phyloP scores from a whole-genome alignment of 2,113 vertebrate species.

The Gulo gulo region DNA sequence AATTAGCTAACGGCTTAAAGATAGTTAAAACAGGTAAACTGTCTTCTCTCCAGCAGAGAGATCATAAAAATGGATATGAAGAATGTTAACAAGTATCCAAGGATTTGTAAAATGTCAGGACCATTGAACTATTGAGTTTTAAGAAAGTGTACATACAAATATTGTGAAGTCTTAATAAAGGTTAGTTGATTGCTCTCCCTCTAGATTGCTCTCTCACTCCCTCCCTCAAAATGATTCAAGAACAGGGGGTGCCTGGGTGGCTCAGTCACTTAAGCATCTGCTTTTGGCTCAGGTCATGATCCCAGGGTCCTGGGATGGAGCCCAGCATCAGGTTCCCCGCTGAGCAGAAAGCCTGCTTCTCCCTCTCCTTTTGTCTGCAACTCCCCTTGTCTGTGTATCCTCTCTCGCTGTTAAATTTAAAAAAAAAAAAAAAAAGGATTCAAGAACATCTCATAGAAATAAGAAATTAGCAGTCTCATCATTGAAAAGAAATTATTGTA shows the following conservation, averaged over 20 bases:
- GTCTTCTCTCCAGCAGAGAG: constrained; percentile 31
- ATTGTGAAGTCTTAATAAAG: constrained; percentile 60
- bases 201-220: neutral
- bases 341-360: neutral
- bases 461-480: constrained; percentile 21
- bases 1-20: constrained; percentile 54
- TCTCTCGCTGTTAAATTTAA: constrained; percentile 31
- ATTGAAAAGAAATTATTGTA: constrained; percentile 6
- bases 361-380: neutral
- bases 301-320: no score
- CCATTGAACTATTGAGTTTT: constrained; percentile 48
- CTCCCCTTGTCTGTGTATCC: neutral
- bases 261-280: neutral
- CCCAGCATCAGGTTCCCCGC: neutral
- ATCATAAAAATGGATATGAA: constrained; percentile 44
- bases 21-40: constrained; percentile 55
- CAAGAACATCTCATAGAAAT: constrained; percentile 63
- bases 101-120: constrained; percentile 69
- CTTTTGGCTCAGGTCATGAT: neutral
- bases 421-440: neutral
- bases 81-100: constrained; percentile 37
- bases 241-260: neutral
- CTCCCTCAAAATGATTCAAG: constrained; percentile 49
- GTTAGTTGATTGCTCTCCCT: constrained; percentile 44
- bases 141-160: constrained; percentile 52